Conservation (phyloP, 2,113 vertebrate genomes). For the Dolichotis patagonum region DNA sequence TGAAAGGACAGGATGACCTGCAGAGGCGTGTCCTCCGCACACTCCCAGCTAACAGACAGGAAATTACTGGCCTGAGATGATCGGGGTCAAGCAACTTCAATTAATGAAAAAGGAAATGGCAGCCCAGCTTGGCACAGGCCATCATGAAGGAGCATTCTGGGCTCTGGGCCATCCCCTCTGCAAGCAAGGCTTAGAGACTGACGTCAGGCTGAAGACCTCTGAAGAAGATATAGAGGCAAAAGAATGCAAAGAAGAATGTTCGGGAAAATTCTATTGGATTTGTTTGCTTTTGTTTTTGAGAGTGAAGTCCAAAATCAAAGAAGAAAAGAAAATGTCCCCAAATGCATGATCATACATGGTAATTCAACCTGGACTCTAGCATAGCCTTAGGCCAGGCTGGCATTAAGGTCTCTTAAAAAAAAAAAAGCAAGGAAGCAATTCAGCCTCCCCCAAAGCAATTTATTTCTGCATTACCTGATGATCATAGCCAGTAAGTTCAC, state of each 20-base stretch:
- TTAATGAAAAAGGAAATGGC: conserved; percentile 79
- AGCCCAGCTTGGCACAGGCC: conserved; percentile 67
- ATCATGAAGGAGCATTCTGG: conserved; percentile 56
- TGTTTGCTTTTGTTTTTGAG: conserved; percentile 36
- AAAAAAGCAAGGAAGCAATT: conserved; percentile 13
- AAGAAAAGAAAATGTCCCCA: not conserved
- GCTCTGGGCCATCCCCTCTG: conserved; percentile 67
- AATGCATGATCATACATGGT: not conserved
- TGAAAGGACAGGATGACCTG: conserved; percentile 65
- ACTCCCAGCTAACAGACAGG: conserved; percentile 59
- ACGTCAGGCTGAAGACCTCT: conserved; percentile 39
- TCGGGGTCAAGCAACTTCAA: conserved; percentile 74
- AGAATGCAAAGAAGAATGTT: not conserved
- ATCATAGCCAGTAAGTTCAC: conserved; percentile 51
- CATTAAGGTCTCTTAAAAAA: not conserved
- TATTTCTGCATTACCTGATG: conserved; percentile 56
- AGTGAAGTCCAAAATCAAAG: not conserved
- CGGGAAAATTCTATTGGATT: not conserved
- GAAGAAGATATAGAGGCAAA: not conserved
- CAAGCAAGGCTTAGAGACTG: not conserved
- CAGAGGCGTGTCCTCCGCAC: conserved; percentile 46
- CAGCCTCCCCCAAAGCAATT: not conserved
- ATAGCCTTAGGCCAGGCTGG: conserved; percentile 11
- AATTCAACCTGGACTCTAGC: conserved; percentile 43
- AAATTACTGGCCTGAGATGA: conserved; percentile 74